Percentiles rank a stretch among this genome's conserved stretches.
Conservation (phyloP, 2,113 vertebrate genomes). For the Pollachius pollachius region DNA sequence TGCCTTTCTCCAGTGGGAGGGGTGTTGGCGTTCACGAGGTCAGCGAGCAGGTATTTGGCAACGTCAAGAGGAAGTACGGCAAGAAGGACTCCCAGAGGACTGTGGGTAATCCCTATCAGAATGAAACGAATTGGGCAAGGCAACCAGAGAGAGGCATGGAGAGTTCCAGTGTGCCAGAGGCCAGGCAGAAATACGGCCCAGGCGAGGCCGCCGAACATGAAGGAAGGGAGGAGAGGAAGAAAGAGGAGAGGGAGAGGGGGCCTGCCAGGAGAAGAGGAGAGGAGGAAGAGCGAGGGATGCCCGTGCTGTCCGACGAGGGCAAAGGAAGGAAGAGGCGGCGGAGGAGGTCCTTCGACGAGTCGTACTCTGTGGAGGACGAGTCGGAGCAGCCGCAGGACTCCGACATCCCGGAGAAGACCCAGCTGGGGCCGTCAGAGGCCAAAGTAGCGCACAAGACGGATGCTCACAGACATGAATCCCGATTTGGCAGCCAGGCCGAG, state of each 20-base stretch:
- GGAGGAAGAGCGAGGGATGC: constrained; percentile 79
- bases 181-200: constrained; percentile 81
- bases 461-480: constrained; percentile 68
- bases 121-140: constrained; percentile 84
- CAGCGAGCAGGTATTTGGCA: constrained; percentile 78
- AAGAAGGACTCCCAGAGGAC: constrained; percentile 84
- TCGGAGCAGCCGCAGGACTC: constrained; percentile 75
- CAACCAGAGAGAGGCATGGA: constrained; percentile 82
- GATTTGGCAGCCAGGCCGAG: constrained; percentile 65
- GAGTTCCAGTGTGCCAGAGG: constrained; percentile 76
- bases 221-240: constrained; percentile 69
- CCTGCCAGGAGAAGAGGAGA: constrained; percentile 66
- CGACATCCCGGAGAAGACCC: constrained; percentile 74
- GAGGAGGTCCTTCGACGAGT: constrained; percentile 81
- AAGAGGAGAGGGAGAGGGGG: constrained; percentile 63
- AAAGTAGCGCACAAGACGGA: constrained; percentile 83
- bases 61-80: constrained; percentile 88
- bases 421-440: constrained; percentile 73
- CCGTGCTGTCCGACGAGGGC: constrained; percentile 81
- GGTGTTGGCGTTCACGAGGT: constrained; percentile 78
- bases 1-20: constrained; percentile 74
- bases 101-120: constrained; percentile 73
- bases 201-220: constrained; percentile 66
- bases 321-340: constrained; percentile 87
- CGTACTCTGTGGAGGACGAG: constrained; percentile 74